phyloP scores from a whole-genome alignment of 2,113 vertebrate species.

The Zosterops borbonicus region DNA sequence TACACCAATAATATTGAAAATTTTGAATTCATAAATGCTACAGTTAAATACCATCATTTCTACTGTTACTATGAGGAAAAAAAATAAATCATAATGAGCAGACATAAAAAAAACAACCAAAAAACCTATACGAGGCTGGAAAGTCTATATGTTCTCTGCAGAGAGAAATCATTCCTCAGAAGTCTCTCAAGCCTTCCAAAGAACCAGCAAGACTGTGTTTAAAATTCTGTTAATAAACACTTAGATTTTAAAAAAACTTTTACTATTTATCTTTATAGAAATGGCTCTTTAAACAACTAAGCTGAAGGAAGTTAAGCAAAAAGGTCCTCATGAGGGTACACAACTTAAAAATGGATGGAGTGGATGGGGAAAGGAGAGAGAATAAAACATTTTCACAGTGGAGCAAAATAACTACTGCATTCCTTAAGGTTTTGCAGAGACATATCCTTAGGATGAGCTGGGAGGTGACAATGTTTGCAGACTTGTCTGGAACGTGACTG shows the following conservation, averaged over 20 bases:
- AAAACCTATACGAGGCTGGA: not conserved
- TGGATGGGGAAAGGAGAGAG: not conserved
- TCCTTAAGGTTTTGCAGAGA: not conserved
- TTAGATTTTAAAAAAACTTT: fast-evolving
- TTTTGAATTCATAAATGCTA: not conserved
- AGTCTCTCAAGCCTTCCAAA: not conserved
- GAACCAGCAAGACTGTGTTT: not conserved
- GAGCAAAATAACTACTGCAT: not conserved
- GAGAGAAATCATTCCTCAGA: not conserved
- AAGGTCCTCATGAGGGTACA: not conserved
- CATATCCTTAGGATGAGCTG: not conserved
- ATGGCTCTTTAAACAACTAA: not conserved
- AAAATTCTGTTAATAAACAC: not conserved
- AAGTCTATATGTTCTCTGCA: not conserved
- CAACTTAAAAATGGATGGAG: not conserved
- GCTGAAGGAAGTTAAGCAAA: not conserved
- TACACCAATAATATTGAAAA: not conserved
- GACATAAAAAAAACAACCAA: not conserved
- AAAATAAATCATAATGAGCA: not conserved
- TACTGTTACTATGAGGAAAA: not conserved
- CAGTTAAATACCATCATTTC: not conserved
- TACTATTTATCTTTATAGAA: not conserved
- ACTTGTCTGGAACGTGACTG: not conserved
- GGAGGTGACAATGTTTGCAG: not conserved
- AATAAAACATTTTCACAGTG: not conserved